phyloP scores from a whole-genome alignment of 1,140 invertebrate species.

The Scaptomyza montana region DNA sequence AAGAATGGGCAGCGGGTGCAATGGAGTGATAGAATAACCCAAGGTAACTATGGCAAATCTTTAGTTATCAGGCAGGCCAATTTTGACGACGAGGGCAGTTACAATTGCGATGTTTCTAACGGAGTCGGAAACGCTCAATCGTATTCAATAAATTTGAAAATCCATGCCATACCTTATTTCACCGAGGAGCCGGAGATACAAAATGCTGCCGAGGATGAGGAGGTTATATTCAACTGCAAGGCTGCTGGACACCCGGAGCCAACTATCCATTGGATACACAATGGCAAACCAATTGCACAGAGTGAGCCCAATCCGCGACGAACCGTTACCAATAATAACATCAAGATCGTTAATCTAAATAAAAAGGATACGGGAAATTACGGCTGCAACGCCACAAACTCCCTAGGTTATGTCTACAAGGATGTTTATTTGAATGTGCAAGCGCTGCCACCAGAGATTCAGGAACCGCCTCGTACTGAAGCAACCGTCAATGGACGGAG shows the following conservation, averaged over 20 bases:
- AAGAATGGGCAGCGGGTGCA: slow-evolving; percentile 89
- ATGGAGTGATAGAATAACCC: slow-evolving; percentile 90
- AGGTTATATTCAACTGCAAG: slow-evolving; percentile 92
- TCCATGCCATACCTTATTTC: slow-evolving; percentile 96
- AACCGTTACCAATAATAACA: slow-evolving; percentile 88
- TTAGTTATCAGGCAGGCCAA: slow-evolving; percentile 93
- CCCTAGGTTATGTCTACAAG: slow-evolving; percentile 98
- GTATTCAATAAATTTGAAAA: slow-evolving; percentile 92
- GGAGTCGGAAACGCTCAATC: slow-evolving; percentile 93
- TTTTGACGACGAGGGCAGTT: slow-evolving; percentile 93
- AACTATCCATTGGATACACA: slow-evolving; percentile 97
- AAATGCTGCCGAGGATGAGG: slow-evolving; percentile 96
- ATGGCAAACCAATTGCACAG: slow-evolving; percentile 94
- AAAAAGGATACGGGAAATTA: slow-evolving; percentile 98
- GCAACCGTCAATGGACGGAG: slow-evolving; percentile 93
- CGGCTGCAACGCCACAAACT: slow-evolving; percentile 99
- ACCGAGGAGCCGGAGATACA: slow-evolving; percentile 94
- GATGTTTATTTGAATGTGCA: slow-evolving; percentile 99
- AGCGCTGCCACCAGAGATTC: slow-evolving; percentile 95
- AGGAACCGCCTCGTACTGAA: slow-evolving; percentile 90
- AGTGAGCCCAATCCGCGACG: slow-evolving; percentile 90
- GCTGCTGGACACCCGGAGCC: slow-evolving; percentile 95
- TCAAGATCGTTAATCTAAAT: slow-evolving; percentile 92
- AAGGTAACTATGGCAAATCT: slow-evolving; percentile 96
- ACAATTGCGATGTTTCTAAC: slow-evolving; percentile 96